phyloP scores from a whole-genome alignment of 1,140 invertebrate genomes.

The Halesus radiatus region DNA sequence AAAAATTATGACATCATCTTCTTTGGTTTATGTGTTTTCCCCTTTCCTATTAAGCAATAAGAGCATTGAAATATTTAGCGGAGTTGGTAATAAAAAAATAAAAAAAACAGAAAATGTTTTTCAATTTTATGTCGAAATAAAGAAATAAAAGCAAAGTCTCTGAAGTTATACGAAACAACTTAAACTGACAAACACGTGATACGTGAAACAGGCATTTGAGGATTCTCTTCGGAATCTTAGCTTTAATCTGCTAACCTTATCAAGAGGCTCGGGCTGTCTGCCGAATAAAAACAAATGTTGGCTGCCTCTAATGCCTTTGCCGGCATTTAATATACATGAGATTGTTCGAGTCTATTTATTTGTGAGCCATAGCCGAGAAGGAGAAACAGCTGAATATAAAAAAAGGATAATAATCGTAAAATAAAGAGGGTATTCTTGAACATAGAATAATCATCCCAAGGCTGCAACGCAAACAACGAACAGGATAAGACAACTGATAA shows the following conservation, averaged over 20 bases:
- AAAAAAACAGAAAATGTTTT: too few species aligned
- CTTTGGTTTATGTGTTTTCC: too few species aligned
- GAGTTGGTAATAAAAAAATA: too few species aligned
- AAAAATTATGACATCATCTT: too few species aligned
- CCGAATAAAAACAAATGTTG: conserved; percentile 21
- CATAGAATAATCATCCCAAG: background rate
- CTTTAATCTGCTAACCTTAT: background rate
- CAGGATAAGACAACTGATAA: background rate
- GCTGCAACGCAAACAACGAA: conserved; percentile 31
- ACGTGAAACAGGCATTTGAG: too few species aligned
- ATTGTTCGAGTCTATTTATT: background rate
- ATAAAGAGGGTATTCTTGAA: conserved; percentile 44
- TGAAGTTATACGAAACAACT: too few species aligned
- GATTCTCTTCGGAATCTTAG: too few species aligned
- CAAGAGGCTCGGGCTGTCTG: background rate
- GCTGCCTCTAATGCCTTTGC: background rate
- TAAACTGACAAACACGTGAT: too few species aligned
- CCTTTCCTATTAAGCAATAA: too few species aligned
- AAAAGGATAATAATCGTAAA: conserved; percentile 53
- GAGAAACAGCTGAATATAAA: conserved; percentile 42
- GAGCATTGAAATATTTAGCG: too few species aligned
- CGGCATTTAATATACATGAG: conserved; percentile 38
- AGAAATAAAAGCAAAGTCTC: too few species aligned
- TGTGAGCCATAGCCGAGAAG: background rate
- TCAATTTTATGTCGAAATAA: too few species aligned